These are phyloP conservation scores for Baronia brevicornis DNA, from an alignment of 2,888 invertebrate genomes.

Conservation along the genomic window DNA sequence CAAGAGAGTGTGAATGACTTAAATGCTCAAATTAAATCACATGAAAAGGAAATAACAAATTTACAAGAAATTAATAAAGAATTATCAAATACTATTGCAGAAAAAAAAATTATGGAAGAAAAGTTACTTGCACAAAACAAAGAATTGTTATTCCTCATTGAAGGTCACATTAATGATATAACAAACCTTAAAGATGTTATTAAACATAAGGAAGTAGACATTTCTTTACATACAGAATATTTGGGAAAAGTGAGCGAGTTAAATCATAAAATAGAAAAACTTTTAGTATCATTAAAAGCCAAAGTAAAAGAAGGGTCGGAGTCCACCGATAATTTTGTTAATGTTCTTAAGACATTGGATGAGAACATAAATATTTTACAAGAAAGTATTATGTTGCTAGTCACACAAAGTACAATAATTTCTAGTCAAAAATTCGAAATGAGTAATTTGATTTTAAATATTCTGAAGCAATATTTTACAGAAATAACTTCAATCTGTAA, in stretches of 20 bases:
- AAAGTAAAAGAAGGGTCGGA: slow-evolving; percentile 35
- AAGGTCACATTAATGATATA: slow-evolving; percentile 26
- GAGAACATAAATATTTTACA: slow-evolving; percentile 36
- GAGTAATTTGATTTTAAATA: slow-evolving; percentile 2
- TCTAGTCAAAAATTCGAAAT: slow-evolving; percentile 16
- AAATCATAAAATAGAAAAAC: slow-evolving; percentile 30
- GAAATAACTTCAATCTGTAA: slow-evolving; percentile 2
- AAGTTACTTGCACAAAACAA: slow-evolving; percentile 25
- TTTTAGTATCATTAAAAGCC: slow-evolving; percentile 33
- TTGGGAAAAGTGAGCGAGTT: slow-evolving; percentile 31
- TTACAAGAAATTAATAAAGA: slow-evolving; percentile 30
- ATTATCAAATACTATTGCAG: slow-evolving; percentile 21
- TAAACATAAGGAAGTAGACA: slow-evolving; percentile 29
- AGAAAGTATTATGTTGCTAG: slow-evolving; percentile 24
- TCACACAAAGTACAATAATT: slow-evolving; percentile 29
- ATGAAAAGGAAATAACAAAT: slow-evolving; percentile 14
- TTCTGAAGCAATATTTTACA: neutral
- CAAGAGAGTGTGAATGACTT: slow-evolving; percentile 26
- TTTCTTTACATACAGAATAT: slow-evolving; percentile 29
- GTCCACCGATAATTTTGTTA: slow-evolving; percentile 32
- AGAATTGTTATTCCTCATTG: slow-evolving; percentile 25
- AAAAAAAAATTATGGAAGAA: slow-evolving; percentile 21
- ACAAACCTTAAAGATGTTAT: slow-evolving; percentile 28
- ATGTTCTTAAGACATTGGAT: slow-evolving; percentile 30
- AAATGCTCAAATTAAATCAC: slow-evolving; percentile 20